Base-by-base conservation (phyloP, 2,797 vertebrate species). In the Centroberyx gerrardi region DNA sequence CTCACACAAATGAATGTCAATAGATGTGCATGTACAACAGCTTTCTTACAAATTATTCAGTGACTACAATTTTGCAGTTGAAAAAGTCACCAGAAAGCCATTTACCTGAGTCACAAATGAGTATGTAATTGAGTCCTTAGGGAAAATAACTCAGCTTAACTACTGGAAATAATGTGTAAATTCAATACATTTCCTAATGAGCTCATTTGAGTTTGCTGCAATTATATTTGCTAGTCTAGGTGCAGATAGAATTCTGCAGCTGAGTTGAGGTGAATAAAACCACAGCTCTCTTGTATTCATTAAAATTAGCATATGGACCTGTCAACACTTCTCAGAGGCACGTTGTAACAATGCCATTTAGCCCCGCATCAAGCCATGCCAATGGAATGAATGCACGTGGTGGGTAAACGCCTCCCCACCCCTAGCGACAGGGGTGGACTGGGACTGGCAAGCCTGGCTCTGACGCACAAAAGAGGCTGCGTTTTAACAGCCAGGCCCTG, bases 301-400 rank as follows among this genome's bases (percentile, higher is more conserved):
- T 99, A 97, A 97, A 97, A 98, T 97, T 97, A 97, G 96, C 97
- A 97, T 98, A 98, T 96, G 97, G 97, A 96, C 96, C 97, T 99
- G 97, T 98, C 97, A 98, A 98, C 97, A 97, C 96, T 96, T 97
- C 96, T 96, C 96, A 95, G 95, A 97, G 95, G 95, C 93, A 84
- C 92, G 95, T 95, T 97, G 96, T 97, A 98, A 97, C 96, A 96
- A 97, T 97, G 97, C 96, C 96, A 99, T 98, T 99, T 98, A 97
- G 97, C 96, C 97, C 95, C 93, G 95, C 96, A 96, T 96, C 96
- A 96, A 96, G 96, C 96, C 94, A 95, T 96, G 97, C 97, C 96
- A 95, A 91, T 95, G 95, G 95, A 97, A 96, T 96, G 96, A 97
- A 97, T 96, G 95, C 67, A 82, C 88, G 90, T 94, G 95, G 95